Conservation (phyloP, 2,888 invertebrate genomes). For the Branchinecta sandiegonensis region DNA sequence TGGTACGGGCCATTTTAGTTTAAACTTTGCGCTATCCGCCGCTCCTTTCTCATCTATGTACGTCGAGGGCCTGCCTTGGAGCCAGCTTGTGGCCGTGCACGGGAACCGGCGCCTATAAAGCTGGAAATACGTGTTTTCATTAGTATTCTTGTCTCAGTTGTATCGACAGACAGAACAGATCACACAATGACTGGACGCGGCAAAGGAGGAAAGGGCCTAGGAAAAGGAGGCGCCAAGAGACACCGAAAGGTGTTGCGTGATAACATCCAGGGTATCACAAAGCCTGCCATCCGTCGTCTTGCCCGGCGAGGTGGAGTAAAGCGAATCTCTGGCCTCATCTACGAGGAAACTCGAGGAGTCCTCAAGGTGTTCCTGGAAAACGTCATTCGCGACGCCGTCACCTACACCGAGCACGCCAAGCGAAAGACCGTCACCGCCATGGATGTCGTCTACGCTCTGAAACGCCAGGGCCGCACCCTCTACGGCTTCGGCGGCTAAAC, state of each 20-base stretch:
- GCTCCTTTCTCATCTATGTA: too few species aligned
- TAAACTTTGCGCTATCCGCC: not conserved
- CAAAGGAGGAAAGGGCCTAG: slow-evolving; percentile 61
- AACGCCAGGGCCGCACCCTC: slow-evolving; percentile 61
- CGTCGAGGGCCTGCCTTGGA: too few species aligned
- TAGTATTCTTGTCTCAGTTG: too few species aligned
- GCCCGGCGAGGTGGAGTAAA: slow-evolving; percentile 46
- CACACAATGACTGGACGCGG: slow-evolving; percentile 37
- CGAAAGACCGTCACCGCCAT: slow-evolving; percentile 78
- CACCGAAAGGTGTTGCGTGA: slow-evolving; percentile 64
- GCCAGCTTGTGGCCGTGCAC: too few species aligned
- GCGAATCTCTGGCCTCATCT: slow-evolving; percentile 56
- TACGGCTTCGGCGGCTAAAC: slow-evolving; percentile 58
- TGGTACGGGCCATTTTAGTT: slow-evolving; percentile 75
- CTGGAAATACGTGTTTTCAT: too few species aligned
- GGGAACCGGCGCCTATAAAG: too few species aligned
- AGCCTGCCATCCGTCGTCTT: slow-evolving; percentile 56
- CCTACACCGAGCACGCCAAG: slow-evolving; percentile 73
- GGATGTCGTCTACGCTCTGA: slow-evolving; percentile 74
- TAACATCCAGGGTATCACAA: slow-evolving; percentile 65
- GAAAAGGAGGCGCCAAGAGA: slow-evolving; percentile 66
- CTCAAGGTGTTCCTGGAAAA: slow-evolving; percentile 67
- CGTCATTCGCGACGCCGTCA: slow-evolving; percentile 65
- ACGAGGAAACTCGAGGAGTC: slow-evolving; percentile 63
- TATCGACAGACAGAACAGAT: too few species aligned